Percentiles rank a stretch among this genome's conserved stretches.
Evolutionary conservation across 1,140 invertebrate genomes (phyloP).

Genomic region (Zaprionus gabonicus): DNA sequence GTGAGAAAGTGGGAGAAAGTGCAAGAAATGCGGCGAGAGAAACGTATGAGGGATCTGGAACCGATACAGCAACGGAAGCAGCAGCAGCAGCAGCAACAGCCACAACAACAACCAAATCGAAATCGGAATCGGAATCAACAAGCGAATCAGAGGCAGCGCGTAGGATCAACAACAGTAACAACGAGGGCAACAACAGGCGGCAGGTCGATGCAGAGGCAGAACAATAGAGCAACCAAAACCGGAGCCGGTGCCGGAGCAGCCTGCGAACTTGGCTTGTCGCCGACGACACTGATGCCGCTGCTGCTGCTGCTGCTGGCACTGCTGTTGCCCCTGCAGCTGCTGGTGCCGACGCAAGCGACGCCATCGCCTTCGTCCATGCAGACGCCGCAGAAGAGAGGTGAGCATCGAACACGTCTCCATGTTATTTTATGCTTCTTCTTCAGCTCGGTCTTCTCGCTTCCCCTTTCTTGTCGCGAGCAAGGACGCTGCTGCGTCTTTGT

Average conservation of each 20-base stretch:
- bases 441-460: neutral
- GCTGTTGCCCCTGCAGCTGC: conserved; percentile 60
- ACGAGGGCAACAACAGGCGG: conserved; percentile 25
- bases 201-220: conserved; percentile 57
- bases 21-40: neutral
- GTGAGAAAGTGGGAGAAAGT: neutral
- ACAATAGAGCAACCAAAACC: conserved; percentile 49
- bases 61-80: neutral
- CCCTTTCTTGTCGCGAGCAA: conserved; percentile 15
- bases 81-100: neutral
- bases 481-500: conserved; percentile 21
- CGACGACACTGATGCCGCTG: neutral
- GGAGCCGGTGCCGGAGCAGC: conserved; percentile 27
- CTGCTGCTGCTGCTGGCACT: conserved; percentile 50
- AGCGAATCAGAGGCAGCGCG: conserved; percentile 24
- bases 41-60: neutral
- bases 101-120: neutral
- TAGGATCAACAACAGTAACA: conserved; percentile 61
- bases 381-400: conserved; percentile 80
- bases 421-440: conserved; percentile 2
- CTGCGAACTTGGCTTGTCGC: conserved; percentile 29
- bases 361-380: conserved; percentile 79
- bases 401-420: conserved; percentile 27
- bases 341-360: conserved; percentile 56
- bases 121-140: conserved; percentile 24